Base-by-base conservation (phyloP, 92 coral and sea anemone genomes). In the Micromussa lordhowensis region DNA sequence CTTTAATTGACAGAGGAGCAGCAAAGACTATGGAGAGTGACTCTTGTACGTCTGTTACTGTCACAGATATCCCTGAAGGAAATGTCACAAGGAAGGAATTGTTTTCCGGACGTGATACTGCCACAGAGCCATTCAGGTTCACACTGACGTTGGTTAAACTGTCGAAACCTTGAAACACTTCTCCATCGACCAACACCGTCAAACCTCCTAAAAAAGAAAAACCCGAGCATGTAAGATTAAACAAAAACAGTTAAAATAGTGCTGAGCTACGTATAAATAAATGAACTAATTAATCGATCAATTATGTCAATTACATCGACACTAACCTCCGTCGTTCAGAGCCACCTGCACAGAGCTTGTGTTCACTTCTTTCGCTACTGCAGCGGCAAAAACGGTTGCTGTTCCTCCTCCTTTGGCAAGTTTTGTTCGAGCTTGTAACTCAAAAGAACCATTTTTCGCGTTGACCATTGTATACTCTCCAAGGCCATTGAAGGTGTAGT, bases 401-500 rank as follows among this genome's bases (percentile, higher is more conserved):
- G 85, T 77, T 31, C 94, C 95, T 61, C 61, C 80, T 21, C 90
- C 93, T 35, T 68, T 77, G 19, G 89, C 90, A 32, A 77, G 78
- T 70, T 73, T 83, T 29, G 94, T 90, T 44, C 98, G 91, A 66
- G 98, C 94, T 85, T 95, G 98, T 59, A 95, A 86, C 89, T 85
- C 81, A 77, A 95, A 93, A 3, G 73, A 63, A 30, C 88, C 93
- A 71, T 93, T 75, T 21, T 88, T 86, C 17, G 91, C 81, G 30
- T 87, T 53, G 16, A 91, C 78, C 85, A 95, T 85, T 18, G 90
- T 93, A 85, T 91, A 95, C 75, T 93, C 98, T 26, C 98, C 98
- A 19, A 90, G 89, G 12, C 98, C 98, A 81, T 95, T 95, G 73
- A 95, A 95, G 14, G 98, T 95, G 90, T 92, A 95, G 79, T 81